Percentiles rank a stretch among this genome's conserved stretches.
phyloP scores from a whole-genome alignment of 2,797 vertebrate species.

The Manis crassicaudata region DNA sequence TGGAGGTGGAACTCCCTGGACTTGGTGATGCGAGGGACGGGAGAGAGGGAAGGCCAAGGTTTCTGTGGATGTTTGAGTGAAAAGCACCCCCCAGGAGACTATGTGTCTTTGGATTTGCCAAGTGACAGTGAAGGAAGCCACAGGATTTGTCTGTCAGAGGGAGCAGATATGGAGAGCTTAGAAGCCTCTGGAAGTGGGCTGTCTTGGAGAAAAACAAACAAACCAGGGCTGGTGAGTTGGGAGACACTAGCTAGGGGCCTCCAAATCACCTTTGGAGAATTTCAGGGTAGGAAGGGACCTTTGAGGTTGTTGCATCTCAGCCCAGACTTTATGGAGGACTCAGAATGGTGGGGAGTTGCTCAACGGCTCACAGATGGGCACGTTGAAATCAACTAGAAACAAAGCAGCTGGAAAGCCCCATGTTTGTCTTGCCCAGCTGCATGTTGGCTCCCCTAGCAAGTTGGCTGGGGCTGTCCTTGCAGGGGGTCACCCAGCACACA shows the following conservation, averaged over 20 bases:
- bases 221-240: neutral
- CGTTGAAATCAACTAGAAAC: neutral
- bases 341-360: neutral
- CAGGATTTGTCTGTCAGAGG: neutral
- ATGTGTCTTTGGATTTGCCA: neutral
- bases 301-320: neutral
- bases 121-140: neutral
- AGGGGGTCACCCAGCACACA: neutral
- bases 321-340: neutral
- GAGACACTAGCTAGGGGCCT: neutral
- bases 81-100: neutral
- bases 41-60: neutral
- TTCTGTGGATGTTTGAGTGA: neutral
- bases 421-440: neutral
- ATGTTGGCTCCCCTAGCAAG: neutral
- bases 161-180: neutral
- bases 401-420: neutral
- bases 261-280: neutral
- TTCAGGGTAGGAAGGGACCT: neutral
- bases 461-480: neutral
- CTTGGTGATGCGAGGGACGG: neutral
- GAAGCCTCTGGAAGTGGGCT: neutral
- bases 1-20: neutral
- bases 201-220: neutral
- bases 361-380: neutral